phyloP scores from a whole-genome alignment of 2,888 invertebrate genomes.

The Volucella zonaria region DNA sequence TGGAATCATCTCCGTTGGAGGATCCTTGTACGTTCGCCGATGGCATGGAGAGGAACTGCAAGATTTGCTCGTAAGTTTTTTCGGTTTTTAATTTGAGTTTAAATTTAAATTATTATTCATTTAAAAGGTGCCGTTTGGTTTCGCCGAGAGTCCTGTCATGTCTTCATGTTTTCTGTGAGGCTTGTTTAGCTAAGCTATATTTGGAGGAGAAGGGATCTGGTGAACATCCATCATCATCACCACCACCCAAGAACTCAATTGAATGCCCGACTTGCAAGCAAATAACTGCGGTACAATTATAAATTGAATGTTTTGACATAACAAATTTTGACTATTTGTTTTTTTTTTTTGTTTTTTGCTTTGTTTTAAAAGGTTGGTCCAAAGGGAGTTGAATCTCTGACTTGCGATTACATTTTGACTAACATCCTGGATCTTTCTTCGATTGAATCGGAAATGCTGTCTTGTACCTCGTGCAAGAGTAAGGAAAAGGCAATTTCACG shows the following conservation, averaged over 20 bases:
- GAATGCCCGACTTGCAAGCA: conserved; percentile 93
- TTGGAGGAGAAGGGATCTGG: conserved; percentile 86
- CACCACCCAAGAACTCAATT: conserved; percentile 80
- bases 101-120: conserved; percentile 14
- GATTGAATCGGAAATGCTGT: conserved; percentile 87
- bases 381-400: conserved; percentile 90
- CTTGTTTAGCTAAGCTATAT: conserved; percentile 92
- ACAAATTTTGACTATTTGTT: background rate
- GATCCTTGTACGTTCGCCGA: conserved; percentile 81
- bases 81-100: background rate
- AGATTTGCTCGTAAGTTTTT: conserved; percentile 86
- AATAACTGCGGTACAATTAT: conserved; percentile 87
- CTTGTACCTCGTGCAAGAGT: conserved; percentile 97
- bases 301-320: background rate
- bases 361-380: conserved; percentile 85
- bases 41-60: conserved; percentile 85
- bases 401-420: conserved; percentile 93
- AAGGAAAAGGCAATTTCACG: conserved; percentile 96
- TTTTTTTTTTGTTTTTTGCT: conserved; percentile 5
- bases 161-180: conserved; percentile 97
- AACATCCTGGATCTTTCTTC: conserved; percentile 92
- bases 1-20: conserved; percentile 81
- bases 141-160: conserved; percentile 95
- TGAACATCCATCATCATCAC: conserved; percentile 83
- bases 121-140: conserved; percentile 87